phyloP scores from a whole-genome alignment of 1,140 invertebrate genomes.

The Panonychus citri region DNA sequence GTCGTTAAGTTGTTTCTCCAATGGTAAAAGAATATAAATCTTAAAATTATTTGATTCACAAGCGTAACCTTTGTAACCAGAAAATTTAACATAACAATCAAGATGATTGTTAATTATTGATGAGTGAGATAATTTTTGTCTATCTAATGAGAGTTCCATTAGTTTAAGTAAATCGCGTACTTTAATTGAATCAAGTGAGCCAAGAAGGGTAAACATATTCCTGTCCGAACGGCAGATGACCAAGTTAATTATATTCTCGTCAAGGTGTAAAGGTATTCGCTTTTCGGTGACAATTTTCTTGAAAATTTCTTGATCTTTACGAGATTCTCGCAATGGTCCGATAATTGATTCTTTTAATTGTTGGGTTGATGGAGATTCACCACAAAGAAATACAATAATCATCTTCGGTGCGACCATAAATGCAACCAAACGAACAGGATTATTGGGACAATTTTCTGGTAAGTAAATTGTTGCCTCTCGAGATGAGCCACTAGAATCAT shows the following conservation, averaged over 20 bases:
- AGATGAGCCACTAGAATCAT: background rate
- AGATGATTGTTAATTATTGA: background rate
- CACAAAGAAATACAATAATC: slow-evolving; percentile 4
- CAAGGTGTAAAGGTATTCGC: background rate
- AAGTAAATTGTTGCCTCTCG: slow-evolving; percentile 5
- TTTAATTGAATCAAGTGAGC: background rate
- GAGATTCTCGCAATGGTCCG: background rate
- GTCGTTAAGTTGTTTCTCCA: background rate
- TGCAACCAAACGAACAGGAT: background rate
- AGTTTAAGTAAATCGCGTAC: background rate
- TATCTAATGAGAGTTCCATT: background rate
- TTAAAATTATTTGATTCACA: background rate
- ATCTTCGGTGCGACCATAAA: background rate
- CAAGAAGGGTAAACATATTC: background rate
- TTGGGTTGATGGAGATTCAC: slow-evolving; percentile 1
- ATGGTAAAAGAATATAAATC: background rate
- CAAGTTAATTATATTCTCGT: background rate
- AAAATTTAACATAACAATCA: background rate
- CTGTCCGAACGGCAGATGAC: background rate
- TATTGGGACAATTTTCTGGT: slow-evolving; percentile 6
- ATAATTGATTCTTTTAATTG: background rate
- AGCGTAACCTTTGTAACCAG: background rate
- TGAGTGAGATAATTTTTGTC: background rate
- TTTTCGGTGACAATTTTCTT: background rate
- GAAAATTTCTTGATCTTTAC: slow-evolving; percentile 5